phyloP scores from a whole-genome alignment of 2,888 invertebrate genomes.

The Eupithecia insigniata region DNA sequence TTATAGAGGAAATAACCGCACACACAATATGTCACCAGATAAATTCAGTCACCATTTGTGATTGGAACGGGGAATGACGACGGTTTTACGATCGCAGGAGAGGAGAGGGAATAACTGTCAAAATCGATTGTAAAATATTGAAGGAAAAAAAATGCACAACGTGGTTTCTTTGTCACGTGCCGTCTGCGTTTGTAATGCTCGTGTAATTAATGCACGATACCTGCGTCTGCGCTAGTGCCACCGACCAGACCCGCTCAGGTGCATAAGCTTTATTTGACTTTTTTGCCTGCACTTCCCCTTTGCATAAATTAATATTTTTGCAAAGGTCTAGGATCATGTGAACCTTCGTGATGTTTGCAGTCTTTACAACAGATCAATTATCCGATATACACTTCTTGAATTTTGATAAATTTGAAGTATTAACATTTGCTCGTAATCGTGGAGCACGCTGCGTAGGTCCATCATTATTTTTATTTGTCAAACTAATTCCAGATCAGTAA shows the following conservation, averaged over 20 bases:
- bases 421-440: slow-evolving; percentile 42
- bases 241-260: slow-evolving; percentile 66
- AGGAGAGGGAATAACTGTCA: slow-evolving; percentile 43
- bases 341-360: background rate
- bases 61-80: slow-evolving; percentile 55
- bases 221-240: slow-evolving; percentile 57
- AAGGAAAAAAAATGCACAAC: slow-evolving; percentile 54
- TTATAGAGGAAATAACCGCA: slow-evolving; percentile 62
- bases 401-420: slow-evolving; percentile 28
- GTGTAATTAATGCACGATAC: slow-evolving; percentile 73
- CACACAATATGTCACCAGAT: slow-evolving; percentile 61
- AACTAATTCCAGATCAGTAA: slow-evolving; percentile 79
- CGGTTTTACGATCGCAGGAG: slow-evolving; percentile 36
- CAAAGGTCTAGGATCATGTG: slow-evolving; percentile 45
- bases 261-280: slow-evolving; percentile 80
- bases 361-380: background rate
- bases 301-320: slow-evolving; percentile 81
- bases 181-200: slow-evolving; percentile 54
- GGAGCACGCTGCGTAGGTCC: slow-evolving; percentile 43
- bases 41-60: slow-evolving; percentile 71
- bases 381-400: background rate
- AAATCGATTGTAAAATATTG: slow-evolving; percentile 63
- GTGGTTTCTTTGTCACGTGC: slow-evolving; percentile 64
- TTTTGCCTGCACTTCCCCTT: slow-evolving; percentile 80
- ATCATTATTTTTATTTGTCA: slow-evolving; percentile 68